Conservation (phyloP, 2,113 vertebrate genomes). For the Onychorhynchus coronatus region DNA sequence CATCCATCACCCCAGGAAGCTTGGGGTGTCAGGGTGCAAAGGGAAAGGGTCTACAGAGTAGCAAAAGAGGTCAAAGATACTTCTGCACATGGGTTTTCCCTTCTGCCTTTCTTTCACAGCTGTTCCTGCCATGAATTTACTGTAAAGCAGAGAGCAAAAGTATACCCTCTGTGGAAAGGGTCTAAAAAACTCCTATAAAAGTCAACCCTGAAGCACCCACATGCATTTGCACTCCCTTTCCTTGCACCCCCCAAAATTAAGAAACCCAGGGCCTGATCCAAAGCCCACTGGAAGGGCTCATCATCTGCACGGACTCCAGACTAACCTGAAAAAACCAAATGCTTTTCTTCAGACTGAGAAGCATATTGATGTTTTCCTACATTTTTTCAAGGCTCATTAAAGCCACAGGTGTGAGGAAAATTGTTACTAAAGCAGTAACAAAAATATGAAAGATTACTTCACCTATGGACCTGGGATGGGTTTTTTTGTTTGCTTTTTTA, state of each 20-base stretch:
- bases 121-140: not conserved
- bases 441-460: constrained; percentile 28
- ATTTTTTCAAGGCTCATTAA: constrained; percentile 18
- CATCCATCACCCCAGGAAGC: not conserved
- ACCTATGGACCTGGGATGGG: not conserved
- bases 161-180: not conserved
- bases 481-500: constrained; percentile 6
- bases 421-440: not conserved
- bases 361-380: not conserved
- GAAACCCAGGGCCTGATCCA: not conserved
- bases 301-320: not conserved
- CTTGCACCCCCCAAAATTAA: not conserved
- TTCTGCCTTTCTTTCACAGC: not conserved
- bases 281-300: not conserved
- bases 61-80: not conserved
- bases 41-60: not conserved
- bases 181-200: not conserved
- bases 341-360: not conserved
- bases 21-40: not conserved
- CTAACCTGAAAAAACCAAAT: not conserved
- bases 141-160: not conserved
- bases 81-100: not conserved
- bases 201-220: not conserved
- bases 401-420: not conserved
- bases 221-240: not conserved